A percentile compares a stretch with the other conserved stretches of the same genome.
phyloP scores from a whole-genome alignment of 2,113 vertebrate genomes.

The Rhynchomys soricoides region DNA sequence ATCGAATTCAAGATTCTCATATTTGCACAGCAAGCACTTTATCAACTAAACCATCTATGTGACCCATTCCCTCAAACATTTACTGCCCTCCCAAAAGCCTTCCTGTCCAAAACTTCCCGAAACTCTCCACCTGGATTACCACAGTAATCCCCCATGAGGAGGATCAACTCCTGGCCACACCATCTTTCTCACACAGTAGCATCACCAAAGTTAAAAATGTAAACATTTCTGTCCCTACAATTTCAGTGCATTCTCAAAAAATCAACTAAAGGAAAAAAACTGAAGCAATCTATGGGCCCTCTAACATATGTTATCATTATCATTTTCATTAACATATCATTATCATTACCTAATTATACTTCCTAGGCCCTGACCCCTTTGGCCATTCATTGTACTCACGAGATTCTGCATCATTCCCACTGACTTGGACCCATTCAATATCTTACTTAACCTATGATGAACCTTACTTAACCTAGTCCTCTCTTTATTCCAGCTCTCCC shows the following conservation, averaged over 20 bases:
- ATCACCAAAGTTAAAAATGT: not conserved
- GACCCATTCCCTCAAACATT: not conserved
- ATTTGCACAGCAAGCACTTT: not conserved
- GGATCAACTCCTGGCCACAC: not conserved
- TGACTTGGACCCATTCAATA: too few relatives aligned
- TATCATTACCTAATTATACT: not conserved
- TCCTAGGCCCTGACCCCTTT: not conserved
- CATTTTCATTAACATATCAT: too few relatives aligned
- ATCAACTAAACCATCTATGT: not conserved
- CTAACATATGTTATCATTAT: not conserved
- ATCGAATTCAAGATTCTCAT: not conserved
- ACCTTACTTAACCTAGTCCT: too few relatives aligned
- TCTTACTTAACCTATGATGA: not conserved
- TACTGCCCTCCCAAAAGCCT: not conserved
- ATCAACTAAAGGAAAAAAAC: not conserved
- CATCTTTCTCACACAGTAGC: not conserved
- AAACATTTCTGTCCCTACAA: not conserved
- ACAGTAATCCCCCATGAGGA: not conserved
- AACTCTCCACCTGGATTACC: not conserved
- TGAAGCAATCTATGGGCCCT: not conserved
- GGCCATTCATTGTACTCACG: not conserved
- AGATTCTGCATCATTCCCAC: not conserved
- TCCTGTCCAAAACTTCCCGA: not conserved
- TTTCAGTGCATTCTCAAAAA: not conserved
- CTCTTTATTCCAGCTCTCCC: not conserved